phyloP scores from a whole-genome alignment of 2,888 invertebrate genomes.

The Ceriagrion tenellum region DNA sequence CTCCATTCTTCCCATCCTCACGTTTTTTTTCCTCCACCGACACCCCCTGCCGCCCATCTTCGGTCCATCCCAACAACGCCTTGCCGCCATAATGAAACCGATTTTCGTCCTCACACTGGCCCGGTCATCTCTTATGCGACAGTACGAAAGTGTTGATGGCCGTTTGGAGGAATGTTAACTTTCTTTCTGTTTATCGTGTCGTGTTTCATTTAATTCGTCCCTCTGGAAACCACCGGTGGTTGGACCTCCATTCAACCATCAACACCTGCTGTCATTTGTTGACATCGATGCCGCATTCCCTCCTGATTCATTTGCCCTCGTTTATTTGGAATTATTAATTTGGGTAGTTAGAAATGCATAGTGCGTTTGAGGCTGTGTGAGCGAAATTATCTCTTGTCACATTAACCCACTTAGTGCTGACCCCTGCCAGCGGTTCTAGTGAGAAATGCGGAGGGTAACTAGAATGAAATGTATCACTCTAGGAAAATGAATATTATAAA shows the following conservation, averaged over 20 bases:
- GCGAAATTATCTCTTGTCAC: too few relatives aligned
- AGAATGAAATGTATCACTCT: too few relatives aligned
- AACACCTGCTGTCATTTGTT: background rate
- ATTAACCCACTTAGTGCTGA: too few relatives aligned
- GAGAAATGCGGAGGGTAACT: too few relatives aligned
- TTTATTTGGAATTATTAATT: too few relatives aligned
- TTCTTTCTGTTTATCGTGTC: too few relatives aligned
- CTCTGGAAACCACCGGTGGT: background rate
- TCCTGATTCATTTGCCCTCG: background rate
- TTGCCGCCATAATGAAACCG: background rate
- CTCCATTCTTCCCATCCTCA: background rate
- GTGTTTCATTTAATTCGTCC: background rate
- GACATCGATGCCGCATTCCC: background rate
- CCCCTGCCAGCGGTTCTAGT: too few relatives aligned
- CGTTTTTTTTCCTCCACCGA: background rate
- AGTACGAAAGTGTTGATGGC: background rate
- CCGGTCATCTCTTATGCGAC: background rate
- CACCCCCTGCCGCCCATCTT: background rate
- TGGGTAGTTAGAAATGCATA: too few relatives aligned
- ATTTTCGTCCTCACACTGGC: background rate
- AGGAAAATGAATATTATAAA: too few relatives aligned
- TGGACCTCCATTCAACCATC: background rate
- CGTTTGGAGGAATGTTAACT: background rate
- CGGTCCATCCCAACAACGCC: background rate
- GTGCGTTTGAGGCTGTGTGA: too few relatives aligned